Evolutionary conservation across 2,888 invertebrate genomes (phyloP), one percentile per base, ranked within the genome.

Genomic region (Arrhopalites spinosus): DNA sequence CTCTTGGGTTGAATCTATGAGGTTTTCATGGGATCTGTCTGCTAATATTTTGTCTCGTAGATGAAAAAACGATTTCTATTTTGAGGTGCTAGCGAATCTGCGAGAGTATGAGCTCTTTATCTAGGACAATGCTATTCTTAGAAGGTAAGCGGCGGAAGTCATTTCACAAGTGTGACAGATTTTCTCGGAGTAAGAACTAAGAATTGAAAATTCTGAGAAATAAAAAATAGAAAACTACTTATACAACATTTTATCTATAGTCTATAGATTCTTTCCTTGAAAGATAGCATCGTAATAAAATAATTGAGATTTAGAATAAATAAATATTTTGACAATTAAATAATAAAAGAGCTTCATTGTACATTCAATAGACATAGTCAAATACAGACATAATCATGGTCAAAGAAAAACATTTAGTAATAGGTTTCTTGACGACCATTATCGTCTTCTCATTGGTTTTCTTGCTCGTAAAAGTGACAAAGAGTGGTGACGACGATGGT

Each of bases 381-480:
- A 59, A 59, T n/a, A 11, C 3, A 11, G 36, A 36, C 36, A 7
- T 36, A 5, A 74, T 45, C 59, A 80, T 79, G 79, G 78, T 79
- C 25, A 78, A 77, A 74, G 81, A 79, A 73, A 79, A 78, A 71
- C 79, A 79, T 36, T 76, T 81, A 74, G 80, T 81, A 25, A 79
- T 81, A 75, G 81, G 81, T 69, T 81, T 81, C 70, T 75, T 81
- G 5, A 77, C 79, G 70, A 75, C 78, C 30, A 77, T 81, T 70
- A 73, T 80, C 47, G 73, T 78, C 43, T 78, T 81, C 27, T 79
- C 81, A 27, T 29, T 80, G 56, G 76, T 81, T 64, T 81, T 81
- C 78, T 72, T 81, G 3, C 43, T 80, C 64, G 79, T 81, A 23
- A 81, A 81, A 74, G 76, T 81, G 59, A 30, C 74, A 17, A 74